These are phyloP conservation scores for Geodia barretti DNA, from an alignment of 37 sponge, comb jelly and placozoan species.

Conservation along the genomic window DNA sequence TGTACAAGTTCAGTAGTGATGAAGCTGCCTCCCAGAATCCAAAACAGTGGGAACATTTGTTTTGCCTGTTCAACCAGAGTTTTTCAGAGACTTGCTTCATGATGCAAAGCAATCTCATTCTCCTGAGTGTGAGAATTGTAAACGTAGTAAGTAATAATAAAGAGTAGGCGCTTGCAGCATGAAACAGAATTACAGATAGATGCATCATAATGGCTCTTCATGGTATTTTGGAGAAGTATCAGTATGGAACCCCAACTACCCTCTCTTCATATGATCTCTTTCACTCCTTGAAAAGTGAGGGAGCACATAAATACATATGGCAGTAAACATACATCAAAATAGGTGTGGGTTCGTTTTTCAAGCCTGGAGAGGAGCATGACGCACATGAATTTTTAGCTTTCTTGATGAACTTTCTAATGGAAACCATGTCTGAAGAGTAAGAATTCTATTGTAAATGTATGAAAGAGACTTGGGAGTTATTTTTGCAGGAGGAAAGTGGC, in stretches of 20 bases:
- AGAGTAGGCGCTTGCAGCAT: no score
- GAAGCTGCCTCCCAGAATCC: not conserved
- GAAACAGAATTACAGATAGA: not conserved
- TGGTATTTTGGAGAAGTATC: not conserved
- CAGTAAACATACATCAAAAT: no score
- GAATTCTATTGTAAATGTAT: not conserved
- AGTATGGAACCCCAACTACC: not conserved
- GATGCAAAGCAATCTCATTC: not conserved
- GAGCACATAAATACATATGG: not conserved
- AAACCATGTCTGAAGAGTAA: not conserved
- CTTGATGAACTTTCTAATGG: not conserved
- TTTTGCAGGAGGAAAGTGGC: not conserved
- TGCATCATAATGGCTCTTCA: not conserved
- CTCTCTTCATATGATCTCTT: not conserved
- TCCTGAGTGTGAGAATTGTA: not conserved
- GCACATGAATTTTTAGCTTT: conserved; percentile 1
- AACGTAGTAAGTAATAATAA: not conserved
- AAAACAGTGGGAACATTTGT: not conserved
- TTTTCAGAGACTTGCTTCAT: not conserved
- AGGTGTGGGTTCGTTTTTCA: not conserved
- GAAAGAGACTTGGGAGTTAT: not conserved
- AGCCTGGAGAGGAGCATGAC: conserved; percentile 1
- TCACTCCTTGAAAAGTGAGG: not conserved
- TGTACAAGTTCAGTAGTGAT: not conserved
- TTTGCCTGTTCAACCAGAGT: not conserved